A percentile compares a stretch with the other conserved stretches of the same genome.
Conservation (phyloP, 2,113 vertebrate genomes). For the Macroglossus sobrinus region DNA sequence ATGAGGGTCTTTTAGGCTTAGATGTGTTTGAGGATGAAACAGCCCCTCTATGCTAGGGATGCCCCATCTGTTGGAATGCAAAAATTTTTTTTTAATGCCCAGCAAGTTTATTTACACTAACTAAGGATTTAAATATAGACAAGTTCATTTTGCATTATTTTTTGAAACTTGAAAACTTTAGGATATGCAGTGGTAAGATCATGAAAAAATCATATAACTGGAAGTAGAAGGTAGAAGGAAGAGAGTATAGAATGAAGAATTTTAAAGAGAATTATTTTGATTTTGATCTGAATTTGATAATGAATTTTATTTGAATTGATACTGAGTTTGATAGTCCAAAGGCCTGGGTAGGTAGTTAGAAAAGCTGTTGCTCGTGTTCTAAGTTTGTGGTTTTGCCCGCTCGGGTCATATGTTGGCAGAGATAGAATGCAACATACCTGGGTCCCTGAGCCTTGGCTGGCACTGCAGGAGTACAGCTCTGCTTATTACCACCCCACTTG, state of each 20-base stretch:
- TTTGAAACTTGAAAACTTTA: conserved; percentile 18
- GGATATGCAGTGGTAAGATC: neutral
- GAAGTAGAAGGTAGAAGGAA: neutral
- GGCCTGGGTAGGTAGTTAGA: neutral
- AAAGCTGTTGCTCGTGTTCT: neutral
- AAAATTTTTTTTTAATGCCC: neutral
- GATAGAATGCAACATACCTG: neutral
- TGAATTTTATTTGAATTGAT: neutral
- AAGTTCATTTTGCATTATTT: conserved; percentile 34
- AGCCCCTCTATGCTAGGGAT: neutral
- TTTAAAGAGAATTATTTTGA: neutral
- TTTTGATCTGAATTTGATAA: neutral
- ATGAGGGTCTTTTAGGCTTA: neutral
- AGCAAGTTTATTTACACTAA: neutral
- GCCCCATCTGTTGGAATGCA: neutral
- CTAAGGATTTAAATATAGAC: conserved; percentile 10
- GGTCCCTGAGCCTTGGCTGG: neutral
- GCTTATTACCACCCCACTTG: neutral
- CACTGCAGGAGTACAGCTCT: neutral
- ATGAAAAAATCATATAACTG: neutral
- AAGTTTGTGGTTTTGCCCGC: neutral
- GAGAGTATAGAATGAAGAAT: neutral
- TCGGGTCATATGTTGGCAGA: neutral
- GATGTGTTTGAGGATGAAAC: neutral
- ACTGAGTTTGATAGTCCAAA: neutral